Percentiles rank a stretch among this genome's conserved stretches.
Evolutionary conservation across 2,888 invertebrate species (phyloP).

Genomic region (Nomada flava): DNA sequence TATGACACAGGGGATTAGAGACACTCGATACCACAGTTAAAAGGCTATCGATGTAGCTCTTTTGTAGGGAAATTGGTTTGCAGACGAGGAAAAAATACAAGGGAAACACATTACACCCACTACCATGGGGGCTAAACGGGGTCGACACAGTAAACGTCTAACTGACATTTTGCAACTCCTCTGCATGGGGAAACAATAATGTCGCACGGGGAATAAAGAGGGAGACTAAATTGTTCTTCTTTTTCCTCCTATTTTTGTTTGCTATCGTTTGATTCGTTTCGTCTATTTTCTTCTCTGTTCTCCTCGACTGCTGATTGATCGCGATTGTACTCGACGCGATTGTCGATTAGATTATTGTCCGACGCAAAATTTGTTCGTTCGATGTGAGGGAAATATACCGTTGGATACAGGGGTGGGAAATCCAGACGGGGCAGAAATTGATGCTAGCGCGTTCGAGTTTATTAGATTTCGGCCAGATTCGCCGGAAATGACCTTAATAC

Average conservation of each 20-base stretch:
- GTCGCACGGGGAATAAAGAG: not conserved
- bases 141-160: not conserved
- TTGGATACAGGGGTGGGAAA: not conserved
- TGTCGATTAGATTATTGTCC: too few relatives aligned
- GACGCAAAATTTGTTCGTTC: too few relatives aligned
- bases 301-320: too few relatives aligned
- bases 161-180: not conserved
- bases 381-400: too few relatives aligned
- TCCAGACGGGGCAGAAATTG: constrained; percentile 12
- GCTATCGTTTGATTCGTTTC: too few relatives aligned
- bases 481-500: constrained; percentile 52
- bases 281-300: too few relatives aligned
- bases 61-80: constrained; percentile 33
- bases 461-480: constrained; percentile 48
- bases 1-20: constrained; percentile 22
- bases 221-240: not conserved
- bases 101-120: constrained; percentile 54
- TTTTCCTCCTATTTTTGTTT: not conserved
- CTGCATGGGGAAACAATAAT: too few relatives aligned
- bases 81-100: constrained; percentile 32
- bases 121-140: not conserved
- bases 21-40: constrained; percentile 27
- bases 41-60: constrained; percentile 37
- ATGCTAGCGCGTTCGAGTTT: constrained; percentile 22
- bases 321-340: too few relatives aligned